Base-by-base conservation (phyloP, 2,888 invertebrate species). In the Pseudococcus jackbeardsleyi region DNA sequence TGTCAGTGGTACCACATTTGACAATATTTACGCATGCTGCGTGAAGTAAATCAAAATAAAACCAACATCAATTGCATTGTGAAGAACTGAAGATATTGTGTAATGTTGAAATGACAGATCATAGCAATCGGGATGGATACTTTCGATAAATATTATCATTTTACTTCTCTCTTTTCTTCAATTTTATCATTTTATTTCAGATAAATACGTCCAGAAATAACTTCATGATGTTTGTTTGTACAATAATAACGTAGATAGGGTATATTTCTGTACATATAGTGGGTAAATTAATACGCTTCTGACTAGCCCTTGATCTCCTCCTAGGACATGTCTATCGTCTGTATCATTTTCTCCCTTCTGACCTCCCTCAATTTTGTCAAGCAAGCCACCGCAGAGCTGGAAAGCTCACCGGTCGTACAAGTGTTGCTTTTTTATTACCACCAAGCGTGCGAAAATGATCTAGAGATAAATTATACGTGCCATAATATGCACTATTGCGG, bases 361-460 rank as follows among this genome's bases (percentile, higher is more conserved):
- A 7, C 8, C 59, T 33, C 19, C 59, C 59, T 59, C 19, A 5
- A 59, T n/a, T 1, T 59, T 59, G 11, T 19, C n/a, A 59, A 0
- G 7, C 7, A 59, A 19, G 59, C 59, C 59, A 59, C 19, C 7
- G n/a, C 59, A 9, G 9, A 59, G 59, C 19, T 7, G 19, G 9
- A 19, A 59, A 59, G 59, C 59, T 19, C 19, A 59, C 3, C 59
- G 59, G 8, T 59, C 59, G 59, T 19, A 59, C 59, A 59, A 59
- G 59, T 59, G 59, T 59, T n/a, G 19, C 19, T 33, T 59, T 59
- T 59, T 59, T 59, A 59, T 59, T 59, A 59, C 59, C 59, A 59
- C 59, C 59, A 59, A 59, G 59, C 59, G 59, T 59, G 59, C 59
- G 59, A 59, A 59, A 59, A 59, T 59, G 59, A 59, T 59, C 59